These are phyloP conservation scores for Gymnogyps californianus DNA, from an alignment of 2,113 vertebrate genomes.

Conservation along the genomic window DNA sequence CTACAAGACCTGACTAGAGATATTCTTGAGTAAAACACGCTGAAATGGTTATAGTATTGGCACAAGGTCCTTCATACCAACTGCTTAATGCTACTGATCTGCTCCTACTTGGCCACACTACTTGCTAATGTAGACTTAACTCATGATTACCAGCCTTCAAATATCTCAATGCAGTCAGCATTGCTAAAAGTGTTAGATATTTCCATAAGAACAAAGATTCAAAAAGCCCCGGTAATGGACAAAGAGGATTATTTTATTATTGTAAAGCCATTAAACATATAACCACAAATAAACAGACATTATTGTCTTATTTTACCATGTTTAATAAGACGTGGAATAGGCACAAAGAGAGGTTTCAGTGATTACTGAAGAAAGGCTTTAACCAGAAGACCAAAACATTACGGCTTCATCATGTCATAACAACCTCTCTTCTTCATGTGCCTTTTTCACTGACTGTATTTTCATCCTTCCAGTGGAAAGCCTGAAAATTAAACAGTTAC, in stretches of 20 bases:
- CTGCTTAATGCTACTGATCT: background rate
- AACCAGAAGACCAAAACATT: background rate
- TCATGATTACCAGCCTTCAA: background rate
- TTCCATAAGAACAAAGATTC: background rate
- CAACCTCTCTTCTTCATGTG: background rate
- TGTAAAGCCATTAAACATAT: background rate
- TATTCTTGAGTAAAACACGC: accelerated
- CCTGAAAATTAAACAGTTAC: slow-evolving; percentile 75
- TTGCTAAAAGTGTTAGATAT: background rate
- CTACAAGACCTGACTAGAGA: background rate
- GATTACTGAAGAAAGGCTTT: slow-evolving; percentile 1
- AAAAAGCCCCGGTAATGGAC: background rate
- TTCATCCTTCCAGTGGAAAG: slow-evolving; percentile 49
- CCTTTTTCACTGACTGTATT: slow-evolving; percentile 39
- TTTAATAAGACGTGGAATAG: background rate
- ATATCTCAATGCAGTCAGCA: background rate
- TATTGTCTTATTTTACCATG: background rate
- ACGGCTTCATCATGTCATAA: background rate
- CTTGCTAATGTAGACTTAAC: background rate
- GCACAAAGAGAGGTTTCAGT: background rate
- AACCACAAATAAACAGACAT: background rate
- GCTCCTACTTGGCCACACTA: background rate
- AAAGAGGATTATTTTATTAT: background rate
- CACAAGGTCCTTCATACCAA: background rate
- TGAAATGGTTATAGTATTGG: background rate